Evolutionary conservation across 2,888 invertebrate genomes (phyloP), one percentile per base, ranked within the genome.

Genomic region (Cheilosia impressa): DNA sequence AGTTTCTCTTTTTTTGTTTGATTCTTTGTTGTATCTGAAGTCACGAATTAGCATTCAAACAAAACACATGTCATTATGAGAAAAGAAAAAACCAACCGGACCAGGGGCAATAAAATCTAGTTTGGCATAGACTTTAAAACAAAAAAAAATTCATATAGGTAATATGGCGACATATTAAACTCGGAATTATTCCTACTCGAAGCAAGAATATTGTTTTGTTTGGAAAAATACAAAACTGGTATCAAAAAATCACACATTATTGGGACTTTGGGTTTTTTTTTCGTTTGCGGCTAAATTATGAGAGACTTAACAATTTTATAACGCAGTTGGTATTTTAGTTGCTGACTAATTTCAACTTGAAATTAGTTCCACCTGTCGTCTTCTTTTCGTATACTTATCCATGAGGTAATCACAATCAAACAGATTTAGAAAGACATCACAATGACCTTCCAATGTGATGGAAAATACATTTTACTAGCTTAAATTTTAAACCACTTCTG

Each of bases 11-110:
- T 57, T 31, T 41, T 65, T 27, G 27, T 53, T 66, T 43, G 47
- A 45, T 47, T 15, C 17, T 31, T 13, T 52, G 19, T 22, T 53
- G 22, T 52, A 24, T 52, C 22, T 47, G 10, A 71, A 71, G 47
- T 47, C 69, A 58, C 58, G 38, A 24, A 71, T 68, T 68, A 57
- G 55, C 68, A 68, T 57, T 47, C 15, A 24, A 71, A 57, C 45
- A 47, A 45, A 47, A 6, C 57, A 55, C 38, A 43, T 68, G 45
- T 43, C 55, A 19, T 19, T 45, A 45, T n/a, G 2, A 6, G 17
- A n/a, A 7, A n/a, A 17, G 10, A 27, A 41, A 17, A 22, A 66
- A 27, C 2, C 5, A 55, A 15, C 43, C 27, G 4, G 27, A 43
- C 66, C 53, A 38, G 27, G 9, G 57, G 34, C 58, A 27, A 50